These are phyloP conservation scores for Eremophila alpestris DNA, from an alignment of 2,797 vertebrate species.

Conservation along the genomic window DNA sequence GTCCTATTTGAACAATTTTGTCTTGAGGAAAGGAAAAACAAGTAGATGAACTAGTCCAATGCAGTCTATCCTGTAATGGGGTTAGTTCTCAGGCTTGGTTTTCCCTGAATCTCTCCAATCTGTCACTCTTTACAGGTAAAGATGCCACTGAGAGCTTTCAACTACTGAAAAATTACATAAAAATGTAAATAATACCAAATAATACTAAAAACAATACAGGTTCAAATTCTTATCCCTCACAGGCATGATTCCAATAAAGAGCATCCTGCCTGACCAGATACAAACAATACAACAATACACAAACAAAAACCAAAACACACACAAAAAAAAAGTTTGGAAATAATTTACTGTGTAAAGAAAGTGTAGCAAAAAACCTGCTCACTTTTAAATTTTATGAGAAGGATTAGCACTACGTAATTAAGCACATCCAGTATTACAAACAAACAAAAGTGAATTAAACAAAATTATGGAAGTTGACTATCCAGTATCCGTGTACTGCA, in stretches of 20 bases:
- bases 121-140: not conserved
- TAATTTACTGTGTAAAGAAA: not conserved
- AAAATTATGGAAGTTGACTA: not conserved
- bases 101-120: not conserved
- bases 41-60: not conserved
- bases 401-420: not conserved
- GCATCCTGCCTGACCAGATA: accelerated
- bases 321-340: not conserved
- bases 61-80: not conserved
- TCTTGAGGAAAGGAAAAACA: not conserved
- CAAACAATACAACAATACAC: not conserved
- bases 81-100: not conserved
- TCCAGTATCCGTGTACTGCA: not conserved
- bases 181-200: no score
- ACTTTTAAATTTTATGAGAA: not conserved
- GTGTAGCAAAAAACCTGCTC: not conserved
- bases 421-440: not conserved
- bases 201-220: not conserved
- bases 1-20: not conserved
- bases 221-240: not conserved
- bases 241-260: not conserved
- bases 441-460: not conserved
- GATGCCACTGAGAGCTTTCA: not conserved
- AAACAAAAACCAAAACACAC: not conserved
- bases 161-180: not conserved